phyloP scores from a whole-genome alignment of 2,113 vertebrate species.

The Phrynosoma platyrhinos region DNA sequence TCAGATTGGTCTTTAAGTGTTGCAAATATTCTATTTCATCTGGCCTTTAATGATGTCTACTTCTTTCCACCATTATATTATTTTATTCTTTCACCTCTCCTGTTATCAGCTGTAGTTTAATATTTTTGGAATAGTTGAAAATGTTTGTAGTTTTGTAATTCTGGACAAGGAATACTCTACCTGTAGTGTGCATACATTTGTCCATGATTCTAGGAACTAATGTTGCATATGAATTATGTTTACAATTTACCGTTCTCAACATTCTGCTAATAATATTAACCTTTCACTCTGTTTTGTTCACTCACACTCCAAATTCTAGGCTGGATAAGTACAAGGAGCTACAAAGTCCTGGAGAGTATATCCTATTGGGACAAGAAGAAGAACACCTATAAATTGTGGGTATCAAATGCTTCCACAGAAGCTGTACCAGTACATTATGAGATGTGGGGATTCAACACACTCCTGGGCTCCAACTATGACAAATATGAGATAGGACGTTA shows the following conservation, averaged over 20 bases:
- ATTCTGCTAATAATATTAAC: background rate
- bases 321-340: slow-evolving; percentile 75
- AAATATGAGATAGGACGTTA: slow-evolving; percentile 83
- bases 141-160: background rate
- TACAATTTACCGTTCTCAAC: background rate
- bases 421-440: slow-evolving; percentile 77
- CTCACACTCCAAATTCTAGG: slow-evolving; percentile 49
- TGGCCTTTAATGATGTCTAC: background rate
- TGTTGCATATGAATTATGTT: background rate
- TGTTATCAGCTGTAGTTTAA: background rate
- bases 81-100: background rate
- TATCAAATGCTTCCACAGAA: slow-evolving; percentile 56
- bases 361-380: slow-evolving; percentile 77
- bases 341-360: slow-evolving; percentile 80
- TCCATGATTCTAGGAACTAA: background rate
- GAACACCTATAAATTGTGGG: slow-evolving; percentile 81
- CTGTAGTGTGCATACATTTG: background rate
- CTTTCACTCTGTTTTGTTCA: fast-evolving
- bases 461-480: slow-evolving; percentile 84
- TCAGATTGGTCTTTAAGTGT: background rate
- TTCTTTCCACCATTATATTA: background rate
- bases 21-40: background rate
- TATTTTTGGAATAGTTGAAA: background rate
- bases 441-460: slow-evolving; percentile 82
- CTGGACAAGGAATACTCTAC: too few relatives aligned